Conservation (phyloP, 1,140 invertebrate species). For the Drosophila ananassae region DNA sequence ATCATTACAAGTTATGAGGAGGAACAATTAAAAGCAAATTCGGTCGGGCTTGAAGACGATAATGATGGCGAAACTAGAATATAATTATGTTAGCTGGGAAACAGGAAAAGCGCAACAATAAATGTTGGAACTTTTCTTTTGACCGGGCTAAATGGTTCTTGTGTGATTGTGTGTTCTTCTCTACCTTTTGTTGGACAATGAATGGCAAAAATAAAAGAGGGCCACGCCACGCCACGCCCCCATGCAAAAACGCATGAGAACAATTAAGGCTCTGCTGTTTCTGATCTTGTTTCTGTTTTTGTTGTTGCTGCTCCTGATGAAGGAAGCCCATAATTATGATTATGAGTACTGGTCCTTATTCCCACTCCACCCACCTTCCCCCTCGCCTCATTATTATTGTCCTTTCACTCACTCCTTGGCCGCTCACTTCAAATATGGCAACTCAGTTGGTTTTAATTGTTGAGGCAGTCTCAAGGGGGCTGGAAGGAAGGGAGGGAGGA, state of each 20-base stretch:
- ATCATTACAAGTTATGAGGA: slow-evolving; percentile 69
- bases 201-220: slow-evolving; percentile 69
- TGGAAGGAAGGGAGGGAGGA: neutral
- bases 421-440: slow-evolving; percentile 75
- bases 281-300: slow-evolving; percentile 6
- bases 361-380: neutral
- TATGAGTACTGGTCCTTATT: slow-evolving; percentile 43
- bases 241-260: slow-evolving; percentile 46
- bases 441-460: slow-evolving; percentile 76
- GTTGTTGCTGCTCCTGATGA: slow-evolving; percentile 11
- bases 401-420: slow-evolving; percentile 44
- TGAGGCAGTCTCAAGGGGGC: slow-evolving; percentile 34
- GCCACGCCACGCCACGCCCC: slow-evolving; percentile 33
- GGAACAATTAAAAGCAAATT: slow-evolving; percentile 62
- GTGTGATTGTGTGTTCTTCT: slow-evolving; percentile 30
- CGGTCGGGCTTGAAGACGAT: slow-evolving; percentile 44
- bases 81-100: slow-evolving; percentile 41
- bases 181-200: slow-evolving; percentile 54
- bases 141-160: slow-evolving; percentile 58
- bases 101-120: slow-evolving; percentile 19
- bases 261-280: slow-evolving; percentile 58
- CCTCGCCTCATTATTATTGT: slow-evolving; percentile 45
- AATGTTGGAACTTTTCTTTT: slow-evolving; percentile 51
- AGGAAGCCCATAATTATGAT: slow-evolving; percentile 76
- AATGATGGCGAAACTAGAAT: slow-evolving; percentile 45